These are phyloP conservation scores for Brachionus calyciflorus DNA, from an alignment of 1,140 invertebrate species.

Conservation along the genomic window DNA sequence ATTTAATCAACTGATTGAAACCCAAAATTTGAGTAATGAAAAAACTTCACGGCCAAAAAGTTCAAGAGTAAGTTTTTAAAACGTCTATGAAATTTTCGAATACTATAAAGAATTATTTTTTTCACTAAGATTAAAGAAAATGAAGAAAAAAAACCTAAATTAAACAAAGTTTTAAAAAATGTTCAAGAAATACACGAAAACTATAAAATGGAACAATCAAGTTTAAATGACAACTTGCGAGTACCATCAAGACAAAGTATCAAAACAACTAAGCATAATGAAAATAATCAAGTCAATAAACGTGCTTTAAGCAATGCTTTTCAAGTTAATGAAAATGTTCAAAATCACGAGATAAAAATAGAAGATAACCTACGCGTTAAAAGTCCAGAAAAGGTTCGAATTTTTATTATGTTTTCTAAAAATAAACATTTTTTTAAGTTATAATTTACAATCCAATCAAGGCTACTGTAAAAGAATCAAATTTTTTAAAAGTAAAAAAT, in stretches of 20 bases:
- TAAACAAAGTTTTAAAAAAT: constrained; percentile 10
- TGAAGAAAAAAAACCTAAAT: not conserved
- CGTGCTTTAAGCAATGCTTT: constrained; percentile 16
- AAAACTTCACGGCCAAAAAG: not conserved
- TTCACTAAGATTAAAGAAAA: not conserved
- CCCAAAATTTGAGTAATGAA: not conserved
- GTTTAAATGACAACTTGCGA: not conserved
- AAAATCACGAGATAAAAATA: not conserved
- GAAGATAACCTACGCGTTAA: not conserved
- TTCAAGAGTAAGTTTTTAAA: not conserved
- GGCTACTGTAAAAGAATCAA: not conserved
- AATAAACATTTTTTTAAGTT: not conserved
- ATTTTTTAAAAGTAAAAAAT: constrained; percentile 22
- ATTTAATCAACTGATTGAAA: constrained; percentile 24
- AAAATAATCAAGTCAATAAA: not conserved
- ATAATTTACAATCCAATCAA: not conserved
- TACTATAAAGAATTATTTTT: no score
- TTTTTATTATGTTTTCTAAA: not conserved
- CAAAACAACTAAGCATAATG: not conserved
- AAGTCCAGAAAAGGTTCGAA: constrained; percentile 9
- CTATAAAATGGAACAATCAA: constrained; percentile 22
- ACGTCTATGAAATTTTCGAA: not conserved
- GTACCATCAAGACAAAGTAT: constrained; percentile 8
- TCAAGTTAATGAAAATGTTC: not conserved
- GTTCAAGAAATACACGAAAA: not conserved